phyloP scores from a whole-genome alignment of 1,140 invertebrate species.

The Stenopsyche tienmushanensis region DNA sequence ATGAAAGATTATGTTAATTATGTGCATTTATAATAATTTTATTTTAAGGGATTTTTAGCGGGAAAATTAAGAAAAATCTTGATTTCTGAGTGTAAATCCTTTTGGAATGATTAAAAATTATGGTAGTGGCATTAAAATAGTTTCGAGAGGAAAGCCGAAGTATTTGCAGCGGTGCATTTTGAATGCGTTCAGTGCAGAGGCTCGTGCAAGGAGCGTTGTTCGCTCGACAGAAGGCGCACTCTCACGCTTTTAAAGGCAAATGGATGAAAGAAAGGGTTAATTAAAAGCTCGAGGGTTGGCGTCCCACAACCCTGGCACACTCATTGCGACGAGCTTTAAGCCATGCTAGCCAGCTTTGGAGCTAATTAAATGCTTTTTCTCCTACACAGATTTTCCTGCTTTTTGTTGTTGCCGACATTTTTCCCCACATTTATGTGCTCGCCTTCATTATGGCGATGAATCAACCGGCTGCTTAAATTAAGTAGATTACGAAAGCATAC shows the following conservation, averaged over 20 bases:
- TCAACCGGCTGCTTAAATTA: too few relatives aligned
- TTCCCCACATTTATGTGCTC: too few relatives aligned
- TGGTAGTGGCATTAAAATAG: not conserved
- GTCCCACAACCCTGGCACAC: conserved; percentile 5
- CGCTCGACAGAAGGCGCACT: not conserved
- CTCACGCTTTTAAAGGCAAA: conserved; percentile 26
- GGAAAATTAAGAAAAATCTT: too few relatives aligned
- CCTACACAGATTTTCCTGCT: conserved; percentile 16
- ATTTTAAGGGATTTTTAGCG: too few relatives aligned
- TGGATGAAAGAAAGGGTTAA: conserved; percentile 36
- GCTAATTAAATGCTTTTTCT: conserved; percentile 39
- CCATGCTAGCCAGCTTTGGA: not conserved
- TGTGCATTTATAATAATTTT: too few relatives aligned
- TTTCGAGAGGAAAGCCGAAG: too few relatives aligned
- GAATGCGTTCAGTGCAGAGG: not conserved
- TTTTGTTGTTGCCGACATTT: conserved; percentile 17
- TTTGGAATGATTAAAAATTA: too few relatives aligned
- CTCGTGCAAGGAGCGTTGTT: not conserved
- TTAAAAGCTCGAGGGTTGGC: conserved; percentile 34
- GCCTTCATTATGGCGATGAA: too few relatives aligned
- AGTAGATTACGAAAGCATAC: too few relatives aligned
- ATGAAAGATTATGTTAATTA: too few relatives aligned
- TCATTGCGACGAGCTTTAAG: not conserved
- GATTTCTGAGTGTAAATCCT: too few relatives aligned
- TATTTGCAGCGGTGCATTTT: not conserved